Conservation (phyloP, 2,113 vertebrate species). For the Apteryx mantelli region DNA sequence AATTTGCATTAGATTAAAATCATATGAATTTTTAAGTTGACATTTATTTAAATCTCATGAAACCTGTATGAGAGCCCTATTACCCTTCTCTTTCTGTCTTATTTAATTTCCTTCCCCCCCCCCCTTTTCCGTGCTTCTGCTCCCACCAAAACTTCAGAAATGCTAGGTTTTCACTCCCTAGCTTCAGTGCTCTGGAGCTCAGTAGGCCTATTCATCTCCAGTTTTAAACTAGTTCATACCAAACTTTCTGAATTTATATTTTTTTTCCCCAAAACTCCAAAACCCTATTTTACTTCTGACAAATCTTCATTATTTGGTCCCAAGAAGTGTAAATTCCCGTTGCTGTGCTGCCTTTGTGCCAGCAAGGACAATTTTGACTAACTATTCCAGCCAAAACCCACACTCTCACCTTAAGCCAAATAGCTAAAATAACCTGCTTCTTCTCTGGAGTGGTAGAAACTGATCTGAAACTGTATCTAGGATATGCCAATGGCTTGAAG, state of each 20-base stretch:
- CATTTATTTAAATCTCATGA: slow-evolving; percentile 5
- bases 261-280: neutral
- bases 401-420: neutral
- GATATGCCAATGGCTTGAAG: neutral
- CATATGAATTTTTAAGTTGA: slow-evolving; percentile 6
- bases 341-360: neutral
- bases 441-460: neutral
- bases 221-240: neutral
- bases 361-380: neutral
- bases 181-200: neutral
- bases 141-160: neutral
- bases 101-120: neutral
- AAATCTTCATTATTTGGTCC: neutral
- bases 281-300: neutral
- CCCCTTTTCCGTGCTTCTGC: neutral
- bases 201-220: neutral
- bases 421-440: neutral
- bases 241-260: neutral
- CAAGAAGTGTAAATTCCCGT: neutral
- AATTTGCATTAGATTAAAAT: neutral
- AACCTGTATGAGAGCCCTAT: neutral
- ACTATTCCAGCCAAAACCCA: neutral
- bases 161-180: neutral
- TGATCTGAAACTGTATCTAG: neutral
- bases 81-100: neutral